Evolutionary conservation across 2,888 invertebrate genomes (phyloP).

Genomic region (Nesidiocoris tenuis): DNA sequence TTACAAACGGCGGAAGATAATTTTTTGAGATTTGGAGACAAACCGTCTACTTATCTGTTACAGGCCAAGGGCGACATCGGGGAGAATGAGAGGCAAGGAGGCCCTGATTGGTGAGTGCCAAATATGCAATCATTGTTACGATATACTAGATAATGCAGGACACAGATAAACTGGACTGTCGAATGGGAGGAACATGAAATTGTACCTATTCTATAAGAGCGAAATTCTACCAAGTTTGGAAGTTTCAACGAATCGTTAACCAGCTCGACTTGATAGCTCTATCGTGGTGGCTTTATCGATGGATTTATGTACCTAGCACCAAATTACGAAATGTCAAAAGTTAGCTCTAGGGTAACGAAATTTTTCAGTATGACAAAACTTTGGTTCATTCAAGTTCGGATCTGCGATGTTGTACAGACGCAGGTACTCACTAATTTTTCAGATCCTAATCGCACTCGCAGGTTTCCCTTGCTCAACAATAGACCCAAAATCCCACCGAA

Average conservation of each 20-base stretch:
- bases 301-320: too few species aligned
- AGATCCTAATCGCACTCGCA: neutral
- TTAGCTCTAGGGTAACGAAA: neutral
- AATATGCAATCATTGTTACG: neutral
- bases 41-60: neutral
- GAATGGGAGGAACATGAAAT: too few species aligned
- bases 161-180: too few species aligned
- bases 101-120: constrained; percentile 22
- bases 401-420: neutral
- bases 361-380: neutral
- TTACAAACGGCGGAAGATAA: too few species aligned
- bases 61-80: constrained; percentile 13
- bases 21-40: too few species aligned
- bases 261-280: too few species aligned
- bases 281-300: too few species aligned
- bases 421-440: neutral
- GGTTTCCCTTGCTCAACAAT: neutral
- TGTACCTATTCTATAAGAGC: too few species aligned
- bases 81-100: constrained; percentile 29
- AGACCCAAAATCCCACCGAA: neutral
- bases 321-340: too few species aligned
- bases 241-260: too few species aligned
- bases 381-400: neutral
- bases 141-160: too few species aligned
- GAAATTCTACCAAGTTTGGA: too few species aligned